Evolutionary conservation across 2,797 vertebrate species (phyloP), one percentile per base, ranked within the genome.

Genomic region (Sebastes diploproa): DNA sequence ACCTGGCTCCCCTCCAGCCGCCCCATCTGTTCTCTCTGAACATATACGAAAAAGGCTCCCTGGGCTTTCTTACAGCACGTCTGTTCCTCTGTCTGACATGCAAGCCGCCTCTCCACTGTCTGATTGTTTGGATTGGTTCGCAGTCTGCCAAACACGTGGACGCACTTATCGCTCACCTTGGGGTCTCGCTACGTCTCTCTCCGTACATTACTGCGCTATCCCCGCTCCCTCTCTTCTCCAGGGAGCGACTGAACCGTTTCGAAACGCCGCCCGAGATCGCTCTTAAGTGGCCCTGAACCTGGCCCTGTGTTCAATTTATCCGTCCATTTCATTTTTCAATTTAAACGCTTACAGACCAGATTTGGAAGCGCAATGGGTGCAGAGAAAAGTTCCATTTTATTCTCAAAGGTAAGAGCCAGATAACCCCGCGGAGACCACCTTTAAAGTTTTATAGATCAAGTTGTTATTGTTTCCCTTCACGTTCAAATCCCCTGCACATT

Each of bases 111-210:
- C 88, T 88, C 74, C 27, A 7, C 85, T 85, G 88, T 91, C 85
- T 86, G 86, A 89, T 88, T 90, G 84, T 90, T 87, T 89, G 38
- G 77, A 83, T 89, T 82, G 72, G 77, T 89, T 77, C 30, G 25
- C 62, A 23, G 80, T 65, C 82, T 82, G 88, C 80, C 83, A 85
- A 91, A 94, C 92, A 95, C 90, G 90, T 94, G 93, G 87, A 89
- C 86, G 7, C 86, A 91, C 87, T 94, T 95, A 95, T 76, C 22
- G 66, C 89, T 92, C 86, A 90, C 90, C 91, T 92, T 82, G 77
- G 84, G 87, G 87, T 87, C 80, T 88, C 18, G 65, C 65, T 77
- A 11, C 30, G 10, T 88, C 85, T 89, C 72, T 75, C 72, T 72
- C 59, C 29, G 66, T 74, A 72, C 63, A 66, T 82, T 85, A 73